A percentile compares a stretch with the other conserved stretches of the same genome.
These are phyloP conservation scores for Apamea sordens DNA, from an alignment of 2,888 invertebrate species.

Conservation along the genomic window DNA sequence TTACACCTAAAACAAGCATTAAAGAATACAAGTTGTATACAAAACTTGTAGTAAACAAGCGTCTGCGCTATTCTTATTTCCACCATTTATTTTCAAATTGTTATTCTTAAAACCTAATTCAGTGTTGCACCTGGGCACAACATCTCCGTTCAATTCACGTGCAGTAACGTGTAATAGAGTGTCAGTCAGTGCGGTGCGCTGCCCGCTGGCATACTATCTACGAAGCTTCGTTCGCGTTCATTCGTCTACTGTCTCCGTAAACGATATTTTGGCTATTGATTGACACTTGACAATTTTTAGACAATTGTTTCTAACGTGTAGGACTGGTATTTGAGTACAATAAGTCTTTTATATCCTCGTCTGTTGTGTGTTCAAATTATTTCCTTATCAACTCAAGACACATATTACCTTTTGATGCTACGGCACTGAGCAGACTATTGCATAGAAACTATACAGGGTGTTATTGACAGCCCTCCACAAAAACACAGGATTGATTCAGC, in stretches of 20 bases:
- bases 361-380: background rate
- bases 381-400: background rate
- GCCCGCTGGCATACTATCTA: background rate
- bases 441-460: background rate
- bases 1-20: background rate
- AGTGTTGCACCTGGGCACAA: background rate
- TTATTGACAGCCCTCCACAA: too few relatives aligned
- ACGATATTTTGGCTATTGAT: too few relatives aligned
- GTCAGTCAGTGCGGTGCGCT: background rate
- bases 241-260: background rate
- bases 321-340: background rate
- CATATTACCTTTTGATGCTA: background rate
- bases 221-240: background rate
- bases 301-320: background rate
- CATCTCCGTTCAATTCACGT: background rate
- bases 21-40: background rate
- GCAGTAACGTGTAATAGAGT: background rate
- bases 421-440: background rate
- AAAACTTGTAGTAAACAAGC: background rate
- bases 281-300: background rate
- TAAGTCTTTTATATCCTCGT: background rate
- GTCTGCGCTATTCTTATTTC: background rate
- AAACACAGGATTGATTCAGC: too few relatives aligned
- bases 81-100: background rate
- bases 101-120: constrained; percentile 4